phyloP scores from a whole-genome alignment of 2,888 invertebrate species.

The Phrixothrix hirtus region DNA sequence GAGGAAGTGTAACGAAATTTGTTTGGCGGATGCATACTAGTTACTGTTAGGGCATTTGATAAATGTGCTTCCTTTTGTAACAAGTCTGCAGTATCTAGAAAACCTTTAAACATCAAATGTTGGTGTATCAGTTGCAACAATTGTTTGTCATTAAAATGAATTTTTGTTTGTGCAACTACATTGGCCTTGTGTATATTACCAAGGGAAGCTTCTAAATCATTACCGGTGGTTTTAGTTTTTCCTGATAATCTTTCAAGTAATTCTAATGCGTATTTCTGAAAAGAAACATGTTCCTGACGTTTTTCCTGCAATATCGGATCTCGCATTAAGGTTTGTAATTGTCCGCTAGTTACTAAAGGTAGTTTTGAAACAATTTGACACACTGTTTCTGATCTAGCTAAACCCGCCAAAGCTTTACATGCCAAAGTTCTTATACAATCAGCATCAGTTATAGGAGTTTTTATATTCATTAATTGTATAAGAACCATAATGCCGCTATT shows the following conservation, averaged over 20 bases:
- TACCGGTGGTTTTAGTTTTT: conserved; percentile 77
- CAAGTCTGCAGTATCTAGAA: conserved; percentile 70
- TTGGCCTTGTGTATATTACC: conserved; percentile 92
- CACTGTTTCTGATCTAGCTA: conserved; percentile 91
- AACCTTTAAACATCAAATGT: conserved; percentile 79
- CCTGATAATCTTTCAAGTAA: conserved; percentile 89
- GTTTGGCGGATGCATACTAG: conserved; percentile 48
- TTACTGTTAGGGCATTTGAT: conserved; percentile 58
- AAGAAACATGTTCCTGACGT: conserved; percentile 90
- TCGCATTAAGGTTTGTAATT: conserved; percentile 84
- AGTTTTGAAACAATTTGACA: conserved; percentile 94
- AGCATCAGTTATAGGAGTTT: conserved; percentile 95
- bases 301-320: conserved; percentile 98
- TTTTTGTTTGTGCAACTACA: conserved; percentile 94
- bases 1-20: conserved; percentile 58
- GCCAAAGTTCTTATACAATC: conserved; percentile 93
- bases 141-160: conserved; percentile 92
- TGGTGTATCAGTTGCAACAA: conserved; percentile 89
- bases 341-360: conserved; percentile 90
- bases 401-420: conserved; percentile 88
- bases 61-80: conserved; percentile 79
- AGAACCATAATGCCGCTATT: conserved; percentile 97
- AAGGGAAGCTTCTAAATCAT: conserved; percentile 82
- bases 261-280: conserved; percentile 91
- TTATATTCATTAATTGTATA: conserved; percentile 84